A percentile compares a stretch with the other conserved stretches of the same genome.
Conservation (phyloP, 2,113 vertebrate species). For the Bolborhynchus lineola region DNA sequence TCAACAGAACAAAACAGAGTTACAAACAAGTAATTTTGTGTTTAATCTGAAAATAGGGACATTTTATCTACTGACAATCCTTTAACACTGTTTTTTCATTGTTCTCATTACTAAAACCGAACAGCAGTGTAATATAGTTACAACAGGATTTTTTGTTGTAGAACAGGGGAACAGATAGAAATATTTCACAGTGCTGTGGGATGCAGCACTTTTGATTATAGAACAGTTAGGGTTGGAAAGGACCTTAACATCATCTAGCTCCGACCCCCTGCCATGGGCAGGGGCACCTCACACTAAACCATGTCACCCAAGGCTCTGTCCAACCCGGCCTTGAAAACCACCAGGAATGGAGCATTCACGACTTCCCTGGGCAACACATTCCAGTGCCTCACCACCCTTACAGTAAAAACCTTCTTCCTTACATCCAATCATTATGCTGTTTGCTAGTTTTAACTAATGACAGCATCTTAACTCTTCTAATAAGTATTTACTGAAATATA, state of each 20-base stretch:
- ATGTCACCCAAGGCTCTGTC: too few species aligned
- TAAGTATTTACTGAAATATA: background rate
- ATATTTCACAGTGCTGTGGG: background rate
- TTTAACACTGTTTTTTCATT: background rate
- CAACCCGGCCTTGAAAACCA: too few species aligned
- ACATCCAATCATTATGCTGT: background rate
- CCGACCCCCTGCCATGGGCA: too few species aligned
- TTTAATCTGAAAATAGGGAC: background rate
- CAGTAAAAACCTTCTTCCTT: too few species aligned
- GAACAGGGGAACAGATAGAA: background rate
- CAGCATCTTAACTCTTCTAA: background rate
- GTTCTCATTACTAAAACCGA: background rate
- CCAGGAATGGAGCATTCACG: too few species aligned
- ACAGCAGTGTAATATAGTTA: background rate
- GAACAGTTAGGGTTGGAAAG: too few species aligned
- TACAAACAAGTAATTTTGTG: background rate
- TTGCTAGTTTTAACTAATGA: background rate
- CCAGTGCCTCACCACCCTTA: too few species aligned
- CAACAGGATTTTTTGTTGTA: background rate
- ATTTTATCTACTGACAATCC: background rate
- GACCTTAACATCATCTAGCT: too few species aligned
- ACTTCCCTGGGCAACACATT: too few species aligned
- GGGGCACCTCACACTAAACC: too few species aligned
- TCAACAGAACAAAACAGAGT: background rate
- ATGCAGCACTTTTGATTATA: background rate